Evolutionary conservation across 1,140 invertebrate species (phyloP).

Genomic region (Zaprionus ghesquierei): DNA sequence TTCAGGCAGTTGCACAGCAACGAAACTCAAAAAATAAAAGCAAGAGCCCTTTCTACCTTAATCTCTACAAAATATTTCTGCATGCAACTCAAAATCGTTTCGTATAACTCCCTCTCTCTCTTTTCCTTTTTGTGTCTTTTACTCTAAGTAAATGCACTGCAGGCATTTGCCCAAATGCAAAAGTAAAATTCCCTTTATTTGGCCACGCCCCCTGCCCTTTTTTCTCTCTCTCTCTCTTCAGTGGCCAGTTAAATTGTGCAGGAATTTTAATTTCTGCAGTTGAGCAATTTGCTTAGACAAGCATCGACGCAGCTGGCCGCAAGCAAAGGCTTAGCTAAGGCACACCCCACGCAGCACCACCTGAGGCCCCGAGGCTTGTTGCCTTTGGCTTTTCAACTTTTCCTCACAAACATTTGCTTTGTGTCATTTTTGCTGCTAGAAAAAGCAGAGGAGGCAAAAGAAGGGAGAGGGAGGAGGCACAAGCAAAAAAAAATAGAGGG

Average conservation of each 20-base stretch:
- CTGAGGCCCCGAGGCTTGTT: conserved; percentile 21
- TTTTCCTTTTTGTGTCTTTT: not conserved
- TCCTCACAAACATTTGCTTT: conserved; percentile 72
- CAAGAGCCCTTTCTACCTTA: not conserved
- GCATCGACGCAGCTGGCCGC: not conserved
- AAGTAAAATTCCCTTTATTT: not conserved
- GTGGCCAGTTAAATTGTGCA: conserved; percentile 29
- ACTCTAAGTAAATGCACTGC: conserved; percentile 1
- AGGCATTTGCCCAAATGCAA: conserved; percentile 8
- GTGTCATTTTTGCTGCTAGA: conserved; percentile 53
- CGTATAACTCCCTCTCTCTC: not conserved
- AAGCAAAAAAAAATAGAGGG: not conserved
- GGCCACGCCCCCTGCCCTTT: not conserved
- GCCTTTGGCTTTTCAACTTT: conserved; percentile 57
- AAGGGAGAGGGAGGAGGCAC: not conserved
- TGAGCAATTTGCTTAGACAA: conserved; percentile 27
- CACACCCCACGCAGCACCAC: conserved; percentile 1
- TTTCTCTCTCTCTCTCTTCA: no score
- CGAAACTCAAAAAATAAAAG: no score
- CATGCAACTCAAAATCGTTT: conserved; percentile 1
- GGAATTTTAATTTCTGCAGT: conserved; percentile 37
- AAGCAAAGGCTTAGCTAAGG: not conserved
- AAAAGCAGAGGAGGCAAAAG: not conserved
- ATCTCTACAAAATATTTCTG: not conserved
- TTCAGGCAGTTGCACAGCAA: not conserved